A percentile compares a stretch with the other conserved stretches of the same genome.
Conservation (phyloP, 2,113 vertebrate genomes). For the Eudyptes chrysolophus region DNA sequence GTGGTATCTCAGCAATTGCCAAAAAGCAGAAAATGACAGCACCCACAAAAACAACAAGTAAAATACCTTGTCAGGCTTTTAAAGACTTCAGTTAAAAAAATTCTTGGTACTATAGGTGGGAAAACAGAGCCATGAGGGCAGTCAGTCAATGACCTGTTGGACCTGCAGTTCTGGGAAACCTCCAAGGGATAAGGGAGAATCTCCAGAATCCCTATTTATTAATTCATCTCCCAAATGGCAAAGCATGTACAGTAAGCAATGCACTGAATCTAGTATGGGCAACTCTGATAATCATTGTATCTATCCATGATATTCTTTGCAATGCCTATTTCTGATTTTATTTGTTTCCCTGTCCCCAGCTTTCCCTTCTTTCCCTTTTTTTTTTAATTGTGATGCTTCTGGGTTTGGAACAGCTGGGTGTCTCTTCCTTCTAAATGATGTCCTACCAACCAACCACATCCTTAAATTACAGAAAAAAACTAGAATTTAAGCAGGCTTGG, state of each 20-base stretch:
- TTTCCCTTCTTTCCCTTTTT: neutral
- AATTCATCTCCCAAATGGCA: neutral
- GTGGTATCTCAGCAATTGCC: neutral
- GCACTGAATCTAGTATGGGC: neutral
- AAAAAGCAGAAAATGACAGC: neutral
- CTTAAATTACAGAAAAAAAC: neutral
- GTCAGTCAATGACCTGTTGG: neutral
- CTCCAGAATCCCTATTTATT: neutral
- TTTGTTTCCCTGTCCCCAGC: neutral
- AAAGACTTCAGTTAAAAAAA: neutral
- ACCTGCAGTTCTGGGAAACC: neutral
- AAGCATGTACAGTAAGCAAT: neutral
- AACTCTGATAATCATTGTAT: neutral
- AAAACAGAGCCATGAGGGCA: neutral
- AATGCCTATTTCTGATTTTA: neutral
- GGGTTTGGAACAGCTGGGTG: neutral
- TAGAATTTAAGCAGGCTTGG: neutral
- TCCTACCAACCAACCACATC: neutral
- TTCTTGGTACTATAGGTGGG: accelerated
- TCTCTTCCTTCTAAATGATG: neutral
- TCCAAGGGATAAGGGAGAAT: neutral
- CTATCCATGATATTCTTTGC: neutral
- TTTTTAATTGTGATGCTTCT: neutral
- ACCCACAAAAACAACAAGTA: neutral
- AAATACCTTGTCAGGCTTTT: neutral